Evolutionary conservation across 2,797 vertebrate genomes (phyloP), one percentile per base, ranked within the genome.

Genomic region (Eospalax fontanierii): DNA sequence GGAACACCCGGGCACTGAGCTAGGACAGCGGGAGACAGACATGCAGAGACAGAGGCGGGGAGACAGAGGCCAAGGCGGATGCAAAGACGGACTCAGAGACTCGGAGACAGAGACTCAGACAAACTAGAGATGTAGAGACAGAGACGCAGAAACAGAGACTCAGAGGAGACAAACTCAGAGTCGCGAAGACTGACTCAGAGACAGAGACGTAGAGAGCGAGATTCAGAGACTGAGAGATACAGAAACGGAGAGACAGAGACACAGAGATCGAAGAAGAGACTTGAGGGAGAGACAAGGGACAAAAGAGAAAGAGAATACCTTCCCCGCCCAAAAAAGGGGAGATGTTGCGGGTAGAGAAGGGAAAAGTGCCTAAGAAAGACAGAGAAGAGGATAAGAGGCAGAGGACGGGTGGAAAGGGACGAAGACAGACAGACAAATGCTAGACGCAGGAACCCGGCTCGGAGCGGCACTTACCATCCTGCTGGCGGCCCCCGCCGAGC

Each of bases 381-480:
- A 50, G 71, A 85, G 83, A 57, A 26, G 22, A 71, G 50, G 46
- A 24, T 68, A 35, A 59, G 84, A 74, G 66, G 16, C 68, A 43
- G 57, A 61, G 54, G 38, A 57, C 12, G n/a, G 84, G 19, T 3
- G 11, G 26, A 74, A 54, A 59, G 35, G 40, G 15, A 16, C 46
- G 57, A 50, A 22, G 50, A 57, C 21, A 30, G n/a, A 38, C 66
- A 71, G n/a, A 87, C 18, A 43, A 61, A 86, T 54, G 50, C 16
- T 33, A 86, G 66, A 57, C 66, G 50, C 9, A 15, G 35, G 68
- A 71, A 38, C 50, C 65, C 83, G 12, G 66, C 1, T 15, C 83
- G 15, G n/a, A 35, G n/a, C 10, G 18, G 35, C 89, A 96, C 97
- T 97, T 83, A 97, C 97, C 96, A 97, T 97, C 71, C 75, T 96